Evolutionary conservation across 2,797 vertebrate genomes (phyloP), one percentile per base, ranked within the genome.

Genomic region (Fistularia tabacaria): DNA sequence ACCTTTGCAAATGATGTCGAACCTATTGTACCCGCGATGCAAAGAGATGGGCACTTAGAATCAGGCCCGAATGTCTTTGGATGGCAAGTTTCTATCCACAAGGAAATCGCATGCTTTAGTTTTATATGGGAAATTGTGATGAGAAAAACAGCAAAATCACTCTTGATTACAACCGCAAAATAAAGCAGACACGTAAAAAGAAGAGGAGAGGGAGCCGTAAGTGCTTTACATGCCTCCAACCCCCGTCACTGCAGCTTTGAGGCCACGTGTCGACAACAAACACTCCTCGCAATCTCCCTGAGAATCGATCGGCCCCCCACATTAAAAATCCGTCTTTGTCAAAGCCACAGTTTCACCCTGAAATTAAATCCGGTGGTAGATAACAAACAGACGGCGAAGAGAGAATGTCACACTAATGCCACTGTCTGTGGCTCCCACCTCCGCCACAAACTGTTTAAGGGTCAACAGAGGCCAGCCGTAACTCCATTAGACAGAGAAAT

Each of bases 401-500:
- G 62, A 73, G 65, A 62, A 75, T 63, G 53, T 71, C 69, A 54
- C 54, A 15, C 39, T 74, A 36, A 73, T 49, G 53, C 49, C 4
- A 3, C 47, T 12, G 39, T 53, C 42, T 6, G 55, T 51, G 56
- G 46, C 53, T 8, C 3, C 49, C 56, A 54, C 66, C 50, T 58
- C 58, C 54, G 51, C 74, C 47, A 5, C 70, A 78, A 76, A 79
- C 67, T 46, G 62, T 71, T 78, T 71, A 69, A 77, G 74, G 82
- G 79, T 85, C 80, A 84, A 53, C 57, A 48, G 60, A 77, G 69
- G 63, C 49, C 65, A 61, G 56, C n/a, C 54, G 12, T 77, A 77
- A 79, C 76, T 79, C 53, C 67, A 82, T 84, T 80, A 81, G 69
- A 85, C 58, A 56, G 58, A 74, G 51, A 71, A 85, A 80, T 78